Conservation (phyloP, 2,888 invertebrate species). For the Dicyrtomina minuta region DNA sequence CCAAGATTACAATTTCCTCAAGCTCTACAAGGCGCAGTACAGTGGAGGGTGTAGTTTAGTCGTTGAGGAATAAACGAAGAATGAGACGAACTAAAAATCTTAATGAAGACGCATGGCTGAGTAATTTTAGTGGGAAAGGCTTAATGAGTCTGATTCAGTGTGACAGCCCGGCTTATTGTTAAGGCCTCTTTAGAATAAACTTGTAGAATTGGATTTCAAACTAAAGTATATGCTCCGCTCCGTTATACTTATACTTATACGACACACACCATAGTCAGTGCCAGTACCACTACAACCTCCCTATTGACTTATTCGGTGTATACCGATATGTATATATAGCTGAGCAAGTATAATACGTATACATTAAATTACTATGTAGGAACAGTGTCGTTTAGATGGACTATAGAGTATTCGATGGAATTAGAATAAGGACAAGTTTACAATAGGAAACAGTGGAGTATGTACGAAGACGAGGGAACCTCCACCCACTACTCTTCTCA, state of each 20-base stretch:
- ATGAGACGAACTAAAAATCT: constrained; percentile 21
- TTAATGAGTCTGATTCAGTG: constrained; percentile 33
- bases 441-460: too few species aligned
- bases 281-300: background rate
- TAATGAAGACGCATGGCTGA: constrained; percentile 33
- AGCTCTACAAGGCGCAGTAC: background rate
- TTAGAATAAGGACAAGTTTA: too few species aligned
- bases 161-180: constrained; percentile 17
- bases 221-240: too few species aligned
- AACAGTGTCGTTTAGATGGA: too few species aligned
- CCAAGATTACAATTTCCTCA: constrained; percentile 22
- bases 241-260: background rate
- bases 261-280: too few species aligned
- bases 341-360: too few species aligned
- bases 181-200: constrained; percentile 19
- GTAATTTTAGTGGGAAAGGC: constrained; percentile 33
- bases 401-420: too few species aligned
- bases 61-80: background rate
- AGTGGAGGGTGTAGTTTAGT: background rate
- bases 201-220: background rate
- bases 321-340: too few species aligned
- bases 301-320: constrained; percentile 3
- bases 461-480: background rate
- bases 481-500: background rate
- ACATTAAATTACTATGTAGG: too few species aligned